Percentiles rank a stretch among this genome's conserved stretches.
These are phyloP conservation scores for Adelges cooleyi DNA, from an alignment of 1,140 invertebrate species.

Conservation along the genomic window DNA sequence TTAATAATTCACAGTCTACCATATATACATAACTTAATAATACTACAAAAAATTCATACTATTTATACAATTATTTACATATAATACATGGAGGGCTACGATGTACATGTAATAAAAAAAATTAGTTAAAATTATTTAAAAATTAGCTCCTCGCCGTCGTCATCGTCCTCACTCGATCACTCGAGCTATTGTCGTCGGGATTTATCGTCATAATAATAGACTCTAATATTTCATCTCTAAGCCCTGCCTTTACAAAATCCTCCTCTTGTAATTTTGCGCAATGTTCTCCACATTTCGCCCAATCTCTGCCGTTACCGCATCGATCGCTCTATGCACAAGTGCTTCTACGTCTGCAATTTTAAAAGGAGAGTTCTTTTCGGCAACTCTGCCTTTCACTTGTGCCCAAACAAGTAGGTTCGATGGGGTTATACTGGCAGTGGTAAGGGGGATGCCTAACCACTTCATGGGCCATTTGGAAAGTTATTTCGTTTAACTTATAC, in stretches of 20 bases:
- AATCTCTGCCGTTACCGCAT: conserved; percentile 2
- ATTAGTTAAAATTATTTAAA: too few species aligned
- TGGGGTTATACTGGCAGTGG: conserved; percentile 34
- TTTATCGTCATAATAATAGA: not conserved
- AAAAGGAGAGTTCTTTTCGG: not conserved
- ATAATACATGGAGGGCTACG: too few species aligned
- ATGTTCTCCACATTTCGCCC: not conserved
- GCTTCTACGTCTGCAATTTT: conserved; percentile 3
- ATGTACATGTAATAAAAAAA: too few species aligned
- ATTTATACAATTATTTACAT: too few species aligned
- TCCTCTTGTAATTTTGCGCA: not conserved
- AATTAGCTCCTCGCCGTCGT: too few species aligned
- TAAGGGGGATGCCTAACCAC: conserved; percentile 34
- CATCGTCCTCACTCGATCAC: too few species aligned
- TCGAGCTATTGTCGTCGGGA: not conserved
- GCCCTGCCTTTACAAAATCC: not conserved
- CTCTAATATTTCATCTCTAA: not conserved
- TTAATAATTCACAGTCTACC: too few species aligned
- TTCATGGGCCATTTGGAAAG: conserved; percentile 29
- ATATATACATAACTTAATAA: too few species aligned
- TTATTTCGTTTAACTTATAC: not conserved
- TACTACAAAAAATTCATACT: too few species aligned
- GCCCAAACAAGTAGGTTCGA: conserved; percentile 34
- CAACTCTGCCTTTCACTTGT: conserved; percentile 32
- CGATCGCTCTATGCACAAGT: not conserved